Evolutionary conservation across 2,888 invertebrate species (phyloP).

Genomic region (Sepiola atlantica): DNA sequence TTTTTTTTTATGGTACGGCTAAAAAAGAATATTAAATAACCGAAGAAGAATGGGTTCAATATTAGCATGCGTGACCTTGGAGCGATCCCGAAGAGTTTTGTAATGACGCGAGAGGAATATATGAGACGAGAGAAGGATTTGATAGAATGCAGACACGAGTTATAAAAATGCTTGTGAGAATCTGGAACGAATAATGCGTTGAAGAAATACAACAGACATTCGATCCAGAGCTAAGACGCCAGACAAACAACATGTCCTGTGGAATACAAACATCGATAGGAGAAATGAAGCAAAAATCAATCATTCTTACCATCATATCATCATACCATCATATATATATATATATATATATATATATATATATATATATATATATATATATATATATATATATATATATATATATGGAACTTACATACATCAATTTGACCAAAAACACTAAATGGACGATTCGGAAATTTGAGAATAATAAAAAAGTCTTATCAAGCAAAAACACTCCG

Average conservation of each 20-base stretch:
- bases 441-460: too few species aligned
- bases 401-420: too few species aligned
- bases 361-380: slow-evolving; percentile 32
- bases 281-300: not conserved
- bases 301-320: too few species aligned
- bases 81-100: not conserved
- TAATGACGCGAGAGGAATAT: not conserved
- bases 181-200: not conserved
- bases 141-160: not conserved
- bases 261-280: not conserved
- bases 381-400: slow-evolving; percentile 2
- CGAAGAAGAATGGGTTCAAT: not conserved
- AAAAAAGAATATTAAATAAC: too few species aligned
- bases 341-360: slow-evolving; percentile 32
- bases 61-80: not conserved
- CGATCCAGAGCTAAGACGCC: not conserved
- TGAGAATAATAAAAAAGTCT: too few species aligned
- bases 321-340: not conserved
- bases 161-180: not conserved
- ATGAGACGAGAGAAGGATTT: not conserved
- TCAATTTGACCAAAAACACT: too few species aligned
- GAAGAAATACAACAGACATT: not conserved
- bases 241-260: not conserved
- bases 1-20: too few species aligned
- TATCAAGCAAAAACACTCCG: too few species aligned